phyloP scores from a whole-genome alignment of 2,888 invertebrate genomes.

The Pristionchus fissidentatus region DNA sequence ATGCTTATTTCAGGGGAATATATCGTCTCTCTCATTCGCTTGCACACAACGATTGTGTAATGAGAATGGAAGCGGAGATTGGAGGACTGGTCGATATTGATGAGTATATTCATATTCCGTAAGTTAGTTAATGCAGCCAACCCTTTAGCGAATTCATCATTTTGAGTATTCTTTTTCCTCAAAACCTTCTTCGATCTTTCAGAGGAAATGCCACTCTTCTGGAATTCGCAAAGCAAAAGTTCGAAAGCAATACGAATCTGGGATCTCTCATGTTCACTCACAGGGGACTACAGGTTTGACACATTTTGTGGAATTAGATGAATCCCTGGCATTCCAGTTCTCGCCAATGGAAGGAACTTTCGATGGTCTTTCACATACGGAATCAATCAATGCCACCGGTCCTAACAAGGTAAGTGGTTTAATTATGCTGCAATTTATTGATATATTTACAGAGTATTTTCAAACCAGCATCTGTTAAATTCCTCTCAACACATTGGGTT shows the following conservation, averaged over 20 bases:
- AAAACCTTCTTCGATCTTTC: too few species aligned
- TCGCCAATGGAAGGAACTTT: not conserved
- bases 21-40: conserved; percentile 28
- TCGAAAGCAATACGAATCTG: not conserved
- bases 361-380: not conserved
- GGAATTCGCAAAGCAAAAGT: not conserved
- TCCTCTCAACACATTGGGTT: conserved; percentile 1
- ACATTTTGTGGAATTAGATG: too few species aligned
- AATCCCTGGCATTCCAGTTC: not conserved
- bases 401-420: conserved; percentile 6
- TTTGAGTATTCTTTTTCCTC: too few species aligned
- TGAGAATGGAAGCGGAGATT: not conserved
- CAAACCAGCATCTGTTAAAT: not conserved
- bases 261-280: not conserved
- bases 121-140: not conserved
- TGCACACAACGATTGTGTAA: conserved; percentile 12
- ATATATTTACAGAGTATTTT: not conserved
- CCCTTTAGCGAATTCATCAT: not conserved
- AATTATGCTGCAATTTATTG: not conserved
- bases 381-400: not conserved
- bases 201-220: not conserved
- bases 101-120: conserved; percentile 24
- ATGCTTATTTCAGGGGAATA: not conserved
- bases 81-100: conserved; percentile 16
- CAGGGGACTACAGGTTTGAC: not conserved